Percentiles rank a stretch among this genome's conserved stretches.
phyloP scores from a whole-genome alignment of 2,888 invertebrate species.

The Cerastis leucographa region DNA sequence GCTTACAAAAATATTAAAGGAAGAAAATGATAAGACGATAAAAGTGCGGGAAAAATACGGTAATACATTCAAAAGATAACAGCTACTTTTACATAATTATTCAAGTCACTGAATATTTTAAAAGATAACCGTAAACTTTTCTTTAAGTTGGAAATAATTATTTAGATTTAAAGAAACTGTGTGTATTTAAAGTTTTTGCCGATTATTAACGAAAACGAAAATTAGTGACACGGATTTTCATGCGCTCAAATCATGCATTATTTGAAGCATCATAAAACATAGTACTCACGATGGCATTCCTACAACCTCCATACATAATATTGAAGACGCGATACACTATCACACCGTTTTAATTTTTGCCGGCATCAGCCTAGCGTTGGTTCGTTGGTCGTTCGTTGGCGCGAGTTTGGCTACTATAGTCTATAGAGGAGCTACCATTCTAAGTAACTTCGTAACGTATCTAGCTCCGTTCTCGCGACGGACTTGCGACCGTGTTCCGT shows the following conservation, averaged over 20 bases:
- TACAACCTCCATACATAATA: constrained; percentile 74
- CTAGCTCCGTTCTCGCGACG: constrained; percentile 14
- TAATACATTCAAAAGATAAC: neutral
- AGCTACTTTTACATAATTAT: neutral
- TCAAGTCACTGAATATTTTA: no score
- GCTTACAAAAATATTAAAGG: neutral
- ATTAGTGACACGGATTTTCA: constrained; percentile 38
- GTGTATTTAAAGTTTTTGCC: neutral
- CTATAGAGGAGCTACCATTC: neutral
- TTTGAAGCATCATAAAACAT: constrained; percentile 47
- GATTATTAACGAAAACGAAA: neutral
- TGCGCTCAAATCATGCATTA: constrained; percentile 46
- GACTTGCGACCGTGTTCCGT: constrained; percentile 49
- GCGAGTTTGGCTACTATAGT: constrained; percentile 35
- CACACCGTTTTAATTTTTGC: constrained; percentile 35
- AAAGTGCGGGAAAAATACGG: neutral
- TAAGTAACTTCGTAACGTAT: constrained; percentile 25
- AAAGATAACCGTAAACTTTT: neutral
- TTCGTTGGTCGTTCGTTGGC: no score
- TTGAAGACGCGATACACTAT: constrained; percentile 48
- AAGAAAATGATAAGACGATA: neutral
- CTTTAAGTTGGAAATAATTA: no score
- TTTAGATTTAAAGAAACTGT: no score
- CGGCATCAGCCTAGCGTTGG: constrained; percentile 34
- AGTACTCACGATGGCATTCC: constrained; percentile 73